A percentile compares a stretch with the other conserved stretches of the same genome.
These are phyloP conservation scores for Atrichornis clamosus DNA, from an alignment of 2,113 vertebrate genomes.

Conservation along the genomic window DNA sequence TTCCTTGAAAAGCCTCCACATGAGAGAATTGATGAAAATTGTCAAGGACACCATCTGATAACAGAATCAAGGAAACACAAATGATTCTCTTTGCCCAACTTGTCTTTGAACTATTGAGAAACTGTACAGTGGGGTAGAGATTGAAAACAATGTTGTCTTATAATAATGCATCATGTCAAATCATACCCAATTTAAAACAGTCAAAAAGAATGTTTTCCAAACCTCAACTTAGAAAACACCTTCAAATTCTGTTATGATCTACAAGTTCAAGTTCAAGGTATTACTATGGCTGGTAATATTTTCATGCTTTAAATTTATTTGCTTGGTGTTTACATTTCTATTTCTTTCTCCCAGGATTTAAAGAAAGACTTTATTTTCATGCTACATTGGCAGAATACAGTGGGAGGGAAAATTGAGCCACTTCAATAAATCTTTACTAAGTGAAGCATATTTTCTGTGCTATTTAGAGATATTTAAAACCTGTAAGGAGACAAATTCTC, in stretches of 20 bases:
- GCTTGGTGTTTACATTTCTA: neutral
- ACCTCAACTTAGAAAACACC: neutral
- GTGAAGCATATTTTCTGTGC: neutral
- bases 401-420: neutral
- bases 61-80: neutral
- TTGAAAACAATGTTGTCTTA: neutral
- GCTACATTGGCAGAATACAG: neutral
- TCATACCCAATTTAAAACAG: neutral
- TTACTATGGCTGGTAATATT: neutral
- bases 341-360: neutral
- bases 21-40: neutral
- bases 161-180: neutral
- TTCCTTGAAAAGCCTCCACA: neutral
- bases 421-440: slow-evolving; percentile 17
- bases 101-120: neutral
- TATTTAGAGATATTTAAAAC: slow-evolving; percentile 8
- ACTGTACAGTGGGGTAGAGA: neutral
- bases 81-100: neutral
- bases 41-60: neutral
- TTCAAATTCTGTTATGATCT: neutral
- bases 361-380: neutral
- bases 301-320: neutral
- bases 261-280: neutral
- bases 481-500: neutral
- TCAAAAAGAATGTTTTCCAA: neutral